Evolutionary conservation across 2,888 invertebrate species (phyloP).

Genomic region (Eudasyphora cyanicolor): DNA sequence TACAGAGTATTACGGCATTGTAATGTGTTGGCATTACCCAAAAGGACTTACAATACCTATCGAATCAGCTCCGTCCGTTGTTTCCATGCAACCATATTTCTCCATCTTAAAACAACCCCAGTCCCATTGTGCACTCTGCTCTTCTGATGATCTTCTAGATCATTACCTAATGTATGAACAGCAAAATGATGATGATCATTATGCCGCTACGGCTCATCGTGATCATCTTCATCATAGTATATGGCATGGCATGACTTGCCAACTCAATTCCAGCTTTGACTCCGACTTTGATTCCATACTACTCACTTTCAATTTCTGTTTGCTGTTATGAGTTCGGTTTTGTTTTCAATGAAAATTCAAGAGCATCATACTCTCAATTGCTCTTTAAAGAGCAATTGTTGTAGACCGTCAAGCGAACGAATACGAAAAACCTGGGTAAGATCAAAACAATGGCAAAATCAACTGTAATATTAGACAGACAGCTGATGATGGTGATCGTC

Average conservation of each 20-base stretch:
- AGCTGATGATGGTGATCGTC: background rate
- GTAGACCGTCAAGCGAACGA: background rate
- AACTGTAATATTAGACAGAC: background rate
- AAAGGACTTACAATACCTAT: too few relatives aligned
- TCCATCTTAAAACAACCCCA: too few relatives aligned
- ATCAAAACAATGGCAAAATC: constrained; percentile 15
- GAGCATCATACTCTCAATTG: constrained; percentile 60
- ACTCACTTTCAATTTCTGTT: constrained; percentile 32
- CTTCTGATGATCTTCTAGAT: constrained; percentile 64
- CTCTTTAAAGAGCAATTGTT: constrained; percentile 58
- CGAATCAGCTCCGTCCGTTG: constrained; percentile 37
- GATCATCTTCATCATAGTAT: constrained; percentile 34
- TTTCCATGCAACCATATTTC: constrained; percentile 9
- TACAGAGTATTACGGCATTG: too few relatives aligned
- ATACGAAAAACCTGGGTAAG: background rate
- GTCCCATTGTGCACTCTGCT: background rate
- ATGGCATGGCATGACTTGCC: background rate
- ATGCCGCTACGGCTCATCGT: constrained; percentile 45
- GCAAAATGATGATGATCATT: constrained; percentile 31
- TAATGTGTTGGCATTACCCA: too few relatives aligned
- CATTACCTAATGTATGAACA: constrained; percentile 40
- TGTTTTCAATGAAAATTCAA: constrained; percentile 11
- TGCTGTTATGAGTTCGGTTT: background rate
- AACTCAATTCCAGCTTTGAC: background rate
- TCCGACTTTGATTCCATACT: constrained; percentile 22